Base-by-base conservation (phyloP, 2,888 invertebrate genomes). In the Macaria notata region DNA sequence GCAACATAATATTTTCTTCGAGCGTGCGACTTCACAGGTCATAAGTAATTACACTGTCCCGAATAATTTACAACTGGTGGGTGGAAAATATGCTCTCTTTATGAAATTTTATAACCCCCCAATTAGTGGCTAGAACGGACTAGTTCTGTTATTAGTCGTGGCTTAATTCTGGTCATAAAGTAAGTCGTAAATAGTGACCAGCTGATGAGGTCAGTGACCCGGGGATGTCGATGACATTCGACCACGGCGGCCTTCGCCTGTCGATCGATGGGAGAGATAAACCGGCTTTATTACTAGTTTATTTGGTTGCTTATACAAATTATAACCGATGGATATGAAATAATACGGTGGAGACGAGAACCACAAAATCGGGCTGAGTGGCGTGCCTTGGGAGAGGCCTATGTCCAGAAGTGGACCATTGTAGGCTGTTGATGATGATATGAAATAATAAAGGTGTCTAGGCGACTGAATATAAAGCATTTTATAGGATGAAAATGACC, bases 151-250 rank as follows among this genome's bases (percentile, higher is more conserved):
- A 59, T 53, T 60, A 62, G 63, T 52, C 59, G 52, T 56, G 47
- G 56, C 56, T 57, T 57, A 46, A 55, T 59, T 58, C 60, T 55
- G 57, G 55, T 63, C 61, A 64, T 61, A 64, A 59, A 55, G 50
- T 51, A 44, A 56, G 65, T 63, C 58, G 61, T 67, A 67, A 65
- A 67, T 62, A 57, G n/a, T 46, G 39, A 19, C 45, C 74, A 76
- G 76, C 75, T 76, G 77, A 72, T 70, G 63, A 62, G 66, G 71
- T 73, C 66, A 68, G 62, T 49, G 71, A 52, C 75, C 68, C 51
- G 59, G 41, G 46, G 55, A 59, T 61, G 75, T 68, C 70, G 55
- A 61, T 66, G 71, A 72, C 73, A 62, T 65, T 70, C 56, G 47
- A 45, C 52, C 29, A 46, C 68, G 65, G 68, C 68, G 69, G 56